These are phyloP conservation scores for Anabacerthia variegaticeps DNA, from an alignment of 2,797 vertebrate species.

Conservation along the genomic window DNA sequence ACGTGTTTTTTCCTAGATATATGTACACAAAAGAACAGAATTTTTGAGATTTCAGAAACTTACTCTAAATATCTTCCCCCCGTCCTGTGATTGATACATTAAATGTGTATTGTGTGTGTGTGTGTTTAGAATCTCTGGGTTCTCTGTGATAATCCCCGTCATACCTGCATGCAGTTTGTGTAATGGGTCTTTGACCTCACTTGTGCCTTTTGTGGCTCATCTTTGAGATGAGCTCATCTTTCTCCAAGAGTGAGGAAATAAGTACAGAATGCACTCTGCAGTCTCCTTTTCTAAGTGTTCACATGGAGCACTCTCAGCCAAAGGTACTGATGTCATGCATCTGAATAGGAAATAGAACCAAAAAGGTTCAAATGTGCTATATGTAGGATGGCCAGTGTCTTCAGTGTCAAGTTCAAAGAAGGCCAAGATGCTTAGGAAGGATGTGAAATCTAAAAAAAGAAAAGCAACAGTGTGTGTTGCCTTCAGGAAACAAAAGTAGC, in stretches of 20 bases:
- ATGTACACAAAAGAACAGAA: background rate
- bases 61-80: background rate
- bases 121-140: background rate
- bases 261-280: background rate
- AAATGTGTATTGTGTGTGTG: background rate
- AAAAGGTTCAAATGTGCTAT: background rate
- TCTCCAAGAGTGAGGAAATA: background rate
- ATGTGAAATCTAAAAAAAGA: background rate
- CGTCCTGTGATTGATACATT: background rate
- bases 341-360: background rate
- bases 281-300: background rate
- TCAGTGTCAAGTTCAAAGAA: background rate
- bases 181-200: background rate
- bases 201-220: background rate
- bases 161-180: background rate
- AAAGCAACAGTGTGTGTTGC: background rate
- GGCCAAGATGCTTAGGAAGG: background rate
- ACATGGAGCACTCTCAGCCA: background rate
- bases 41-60: background rate
- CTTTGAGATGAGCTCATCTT: background rate
- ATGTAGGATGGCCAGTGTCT: background rate
- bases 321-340: background rate
- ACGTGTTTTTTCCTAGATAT: fast-evolving
- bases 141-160: background rate
- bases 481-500: background rate